Base-by-base conservation (phyloP, 1,140 invertebrate genomes). In the Drosophila lacertosa region DNA sequence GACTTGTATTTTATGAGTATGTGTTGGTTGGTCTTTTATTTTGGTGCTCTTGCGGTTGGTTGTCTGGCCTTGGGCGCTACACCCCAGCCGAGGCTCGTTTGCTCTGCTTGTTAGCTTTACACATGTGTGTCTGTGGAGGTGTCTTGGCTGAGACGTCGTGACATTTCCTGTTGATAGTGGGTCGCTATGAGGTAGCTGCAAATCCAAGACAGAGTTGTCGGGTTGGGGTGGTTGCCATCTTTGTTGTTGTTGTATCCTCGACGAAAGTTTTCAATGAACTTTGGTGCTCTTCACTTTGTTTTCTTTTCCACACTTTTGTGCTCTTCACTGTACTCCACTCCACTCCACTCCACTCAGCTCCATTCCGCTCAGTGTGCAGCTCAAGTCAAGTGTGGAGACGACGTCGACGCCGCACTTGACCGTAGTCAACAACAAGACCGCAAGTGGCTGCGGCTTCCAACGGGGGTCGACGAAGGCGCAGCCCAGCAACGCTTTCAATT, bases 401-500 rank as follows among this genome's bases (percentile, higher is more conserved):
- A 48, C 50, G 60, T 18, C 40, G 66, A 29, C 29, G 65, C 35
- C 58, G 53, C 47, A 69, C 73, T 84, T 77, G 82, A 81, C 65
- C 62, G 69, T 60, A 72, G 63, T 53, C 69, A 72, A 66, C 63
- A 66, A 50, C 39, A 33, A 59, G 54, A 60, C 54, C 63, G 54
- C 68, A 70, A 70, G 51, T 64, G 16, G 20, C 55, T 53, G 18
- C 13, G 26, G 54, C 33, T 24, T 13, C 11, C 15, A 26, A 3
- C 22, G 6, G 11, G 4, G 40, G 50, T 7, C 26, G 29, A 35
- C 37, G 13, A 13, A 42, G 35, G 29, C 39, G 13, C 40, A 50
- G 13, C 47, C 35, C 32, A 58, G 81, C 57, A 57, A 65, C 58
- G 79, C 82, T 86, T 86, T 86, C 81, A 86, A 86, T 86, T 86